Percentiles rank a stretch among this genome's conserved stretches.
Conservation (phyloP, 2,888 invertebrate species). For the Chydorus sphaericus region DNA sequence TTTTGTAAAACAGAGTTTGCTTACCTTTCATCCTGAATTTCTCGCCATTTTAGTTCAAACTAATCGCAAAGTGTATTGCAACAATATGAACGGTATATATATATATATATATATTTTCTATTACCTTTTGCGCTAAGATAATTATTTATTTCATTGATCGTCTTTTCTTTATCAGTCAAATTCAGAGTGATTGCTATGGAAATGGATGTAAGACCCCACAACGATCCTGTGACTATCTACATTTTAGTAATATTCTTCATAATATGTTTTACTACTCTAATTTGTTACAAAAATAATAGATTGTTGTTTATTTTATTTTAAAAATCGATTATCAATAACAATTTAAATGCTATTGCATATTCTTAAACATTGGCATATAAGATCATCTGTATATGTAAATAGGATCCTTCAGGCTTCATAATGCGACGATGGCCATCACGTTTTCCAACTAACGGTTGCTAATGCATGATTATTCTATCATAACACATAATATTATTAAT, state of each 20-base stretch:
- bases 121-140: background rate
- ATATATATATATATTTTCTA: background rate
- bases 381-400: too few species aligned
- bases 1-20: conserved; percentile 30
- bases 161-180: conserved; percentile 24
- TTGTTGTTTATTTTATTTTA: too few species aligned
- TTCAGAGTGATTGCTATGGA: conserved; percentile 29
- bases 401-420: conserved; percentile 30
- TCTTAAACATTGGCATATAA: too few species aligned
- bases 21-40: conserved; percentile 30
- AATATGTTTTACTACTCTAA: too few species aligned
- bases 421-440: conserved; percentile 31
- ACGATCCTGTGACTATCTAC: conserved; percentile 30
- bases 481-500: background rate
- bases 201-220: conserved; percentile 28
- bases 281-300: too few species aligned
- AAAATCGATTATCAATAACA: too few species aligned
- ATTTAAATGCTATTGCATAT: too few species aligned
- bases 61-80: conserved; percentile 31
- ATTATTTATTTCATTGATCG: too few species aligned
- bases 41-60: conserved; percentile 34
- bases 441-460: conserved; percentile 27
- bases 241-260: conserved; percentile 26
- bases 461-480: background rate
- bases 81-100: conserved; percentile 18